Evolutionary conservation across 2,113 vertebrate species (phyloP).

Genomic region (Heptranchias perlo): DNA sequence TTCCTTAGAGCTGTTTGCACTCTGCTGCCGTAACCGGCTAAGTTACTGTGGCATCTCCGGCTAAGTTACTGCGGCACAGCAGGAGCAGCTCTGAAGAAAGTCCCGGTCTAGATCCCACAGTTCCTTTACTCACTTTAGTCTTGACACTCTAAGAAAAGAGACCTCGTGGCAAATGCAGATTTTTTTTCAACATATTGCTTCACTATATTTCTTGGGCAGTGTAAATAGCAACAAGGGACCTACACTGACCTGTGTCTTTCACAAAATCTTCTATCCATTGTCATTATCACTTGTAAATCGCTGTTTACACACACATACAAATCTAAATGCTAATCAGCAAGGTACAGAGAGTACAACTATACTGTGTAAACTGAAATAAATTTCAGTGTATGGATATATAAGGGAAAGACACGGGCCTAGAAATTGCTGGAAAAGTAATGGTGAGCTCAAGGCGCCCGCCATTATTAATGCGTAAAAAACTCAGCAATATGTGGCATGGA

Average conservation of each 20-base stretch:
- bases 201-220: not conserved
- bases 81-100: no score
- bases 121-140: not conserved
- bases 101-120: not conserved
- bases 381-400: not conserved
- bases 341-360: not conserved
- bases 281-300: not conserved
- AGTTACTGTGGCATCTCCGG: not conserved
- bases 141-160: not conserved
- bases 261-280: not conserved
- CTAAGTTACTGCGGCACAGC: not conserved
- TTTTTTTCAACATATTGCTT: not conserved
- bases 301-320: not conserved
- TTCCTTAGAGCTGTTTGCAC: not conserved
- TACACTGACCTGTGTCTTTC: not conserved
- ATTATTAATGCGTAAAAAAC: not conserved
- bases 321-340: not conserved
- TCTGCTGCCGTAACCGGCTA: not conserved
- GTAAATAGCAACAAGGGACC: not conserved
- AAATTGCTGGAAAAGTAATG: not conserved
- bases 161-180: not conserved
- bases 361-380: not conserved
- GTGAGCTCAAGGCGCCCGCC: not conserved
- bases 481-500: not conserved
- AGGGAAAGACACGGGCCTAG: not conserved